phyloP scores from a whole-genome alignment of 2,888 invertebrate genomes.

The Tinea semifulvella region DNA sequence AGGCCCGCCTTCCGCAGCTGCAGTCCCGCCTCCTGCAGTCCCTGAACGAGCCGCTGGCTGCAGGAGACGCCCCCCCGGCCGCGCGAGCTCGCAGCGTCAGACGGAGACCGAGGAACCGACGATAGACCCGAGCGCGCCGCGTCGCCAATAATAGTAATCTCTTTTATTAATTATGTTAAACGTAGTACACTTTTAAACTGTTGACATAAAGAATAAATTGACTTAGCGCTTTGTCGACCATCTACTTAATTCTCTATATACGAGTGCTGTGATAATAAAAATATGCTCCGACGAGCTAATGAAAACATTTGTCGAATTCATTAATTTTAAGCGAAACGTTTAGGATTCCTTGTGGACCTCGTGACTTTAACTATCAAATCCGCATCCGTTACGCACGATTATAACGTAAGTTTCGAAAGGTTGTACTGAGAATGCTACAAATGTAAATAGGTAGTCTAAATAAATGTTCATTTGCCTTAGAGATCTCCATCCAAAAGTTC shows the following conservation, averaged over 20 bases:
- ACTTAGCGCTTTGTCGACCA: constrained; percentile 15
- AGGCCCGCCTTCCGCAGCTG: constrained; percentile 7
- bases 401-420: neutral
- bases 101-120: neutral
- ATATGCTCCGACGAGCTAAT: neutral
- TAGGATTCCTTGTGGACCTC: constrained; percentile 5
- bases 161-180: neutral
- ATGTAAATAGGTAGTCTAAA: neutral
- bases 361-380: neutral
- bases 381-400: neutral
- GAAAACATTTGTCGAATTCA: neutral
- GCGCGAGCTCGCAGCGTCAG: constrained; percentile 23
- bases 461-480: neutral
- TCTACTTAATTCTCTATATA: constrained; percentile 29
- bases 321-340: neutral
- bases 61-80: constrained; percentile 11
- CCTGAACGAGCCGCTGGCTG: neutral
- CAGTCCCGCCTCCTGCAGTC: neutral
- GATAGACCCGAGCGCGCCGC: neutral
- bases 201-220: neutral
- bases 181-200: constrained; percentile 3
- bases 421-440: neutral
- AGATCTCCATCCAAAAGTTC: neutral
- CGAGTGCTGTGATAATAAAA: constrained; percentile 55
- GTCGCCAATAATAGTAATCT: neutral